A percentile compares a stretch with the other conserved stretches of the same genome.
These are phyloP conservation scores for Poecile montanus DNA, from an alignment of 2,797 vertebrate species.

Conservation along the genomic window DNA sequence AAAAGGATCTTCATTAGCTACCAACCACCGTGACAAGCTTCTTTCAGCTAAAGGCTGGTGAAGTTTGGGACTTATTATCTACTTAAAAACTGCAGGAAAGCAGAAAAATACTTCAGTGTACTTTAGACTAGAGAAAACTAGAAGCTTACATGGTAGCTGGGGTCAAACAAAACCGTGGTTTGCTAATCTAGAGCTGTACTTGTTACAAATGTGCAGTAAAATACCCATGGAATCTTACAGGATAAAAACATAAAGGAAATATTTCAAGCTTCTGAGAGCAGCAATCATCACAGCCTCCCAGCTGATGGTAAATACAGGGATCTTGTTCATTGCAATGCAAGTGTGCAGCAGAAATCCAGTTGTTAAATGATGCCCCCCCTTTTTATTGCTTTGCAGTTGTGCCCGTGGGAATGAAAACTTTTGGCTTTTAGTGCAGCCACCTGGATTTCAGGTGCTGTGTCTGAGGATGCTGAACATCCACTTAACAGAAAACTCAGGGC, in stretches of 20 bases:
- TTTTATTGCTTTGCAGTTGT: background rate
- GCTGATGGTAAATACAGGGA: conserved; percentile 47
- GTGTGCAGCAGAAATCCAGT: background rate
- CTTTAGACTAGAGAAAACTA: conserved; percentile 76
- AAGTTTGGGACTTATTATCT: conserved; percentile 86
- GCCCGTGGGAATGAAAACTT: background rate
- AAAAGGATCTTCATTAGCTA: conserved; percentile 93
- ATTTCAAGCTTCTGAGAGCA: conserved; percentile 29
- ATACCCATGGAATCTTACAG: conserved; percentile 17
- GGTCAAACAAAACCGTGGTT: conserved; percentile 55
- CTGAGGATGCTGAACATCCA: background rate
- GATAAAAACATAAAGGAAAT: conserved; percentile 65
- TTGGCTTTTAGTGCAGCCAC: background rate
- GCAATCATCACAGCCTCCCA: background rate
- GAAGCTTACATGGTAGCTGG: conserved; percentile 61
- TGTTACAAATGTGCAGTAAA: conserved; percentile 51
- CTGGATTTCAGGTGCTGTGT: background rate
- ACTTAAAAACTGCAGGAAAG: conserved; percentile 84
- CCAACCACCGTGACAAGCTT: conserved; percentile 88
- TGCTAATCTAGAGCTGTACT: conserved; percentile 61
- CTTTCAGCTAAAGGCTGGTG: conserved; percentile 83
- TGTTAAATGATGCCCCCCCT: background rate
- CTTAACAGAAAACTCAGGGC: background rate
- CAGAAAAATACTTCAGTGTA: conserved; percentile 80
- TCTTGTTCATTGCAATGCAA: background rate